Conservation (phyloP, 2,113 vertebrate genomes). For the Oncorhynchus keta region DNA sequence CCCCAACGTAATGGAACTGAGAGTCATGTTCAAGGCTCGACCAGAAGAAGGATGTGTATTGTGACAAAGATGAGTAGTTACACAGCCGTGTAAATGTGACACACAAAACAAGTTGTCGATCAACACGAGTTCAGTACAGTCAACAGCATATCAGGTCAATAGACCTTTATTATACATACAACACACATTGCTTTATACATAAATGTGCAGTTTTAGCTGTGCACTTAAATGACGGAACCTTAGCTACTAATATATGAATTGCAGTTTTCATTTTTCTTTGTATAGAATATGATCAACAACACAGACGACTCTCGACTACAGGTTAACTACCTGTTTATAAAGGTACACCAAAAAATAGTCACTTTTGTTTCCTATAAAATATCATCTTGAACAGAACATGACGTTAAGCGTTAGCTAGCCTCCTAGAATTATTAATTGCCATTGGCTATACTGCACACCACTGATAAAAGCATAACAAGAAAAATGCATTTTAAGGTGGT, state of each 20-base stretch:
- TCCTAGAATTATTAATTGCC: constrained; percentile 50
- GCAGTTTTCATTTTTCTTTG: constrained; percentile 62
- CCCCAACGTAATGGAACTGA: no score
- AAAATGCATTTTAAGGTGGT: constrained; percentile 59
- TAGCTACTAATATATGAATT: constrained; percentile 56
- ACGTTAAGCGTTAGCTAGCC: constrained; percentile 65
- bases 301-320: constrained; percentile 64
- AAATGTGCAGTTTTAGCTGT: constrained; percentile 68
- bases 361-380: constrained; percentile 67
- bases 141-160: constrained; percentile 43
- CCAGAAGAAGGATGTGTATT: no score
- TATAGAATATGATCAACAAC: constrained; percentile 71
- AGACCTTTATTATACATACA: constrained; percentile 79
- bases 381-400: constrained; percentile 55
- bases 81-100: no score
- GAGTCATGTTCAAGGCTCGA: no score
- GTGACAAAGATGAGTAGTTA: no score
- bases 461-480: constrained; percentile 50
- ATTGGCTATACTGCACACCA: constrained; percentile 61
- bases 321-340: constrained; percentile 69
- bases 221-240: constrained; percentile 71
- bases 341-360: constrained; percentile 62
- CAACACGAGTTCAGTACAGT: not conserved
- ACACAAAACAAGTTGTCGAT: no score
- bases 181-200: constrained; percentile 77